Base-by-base conservation (phyloP, 2,888 invertebrate species). In the Morpho helenor region DNA sequence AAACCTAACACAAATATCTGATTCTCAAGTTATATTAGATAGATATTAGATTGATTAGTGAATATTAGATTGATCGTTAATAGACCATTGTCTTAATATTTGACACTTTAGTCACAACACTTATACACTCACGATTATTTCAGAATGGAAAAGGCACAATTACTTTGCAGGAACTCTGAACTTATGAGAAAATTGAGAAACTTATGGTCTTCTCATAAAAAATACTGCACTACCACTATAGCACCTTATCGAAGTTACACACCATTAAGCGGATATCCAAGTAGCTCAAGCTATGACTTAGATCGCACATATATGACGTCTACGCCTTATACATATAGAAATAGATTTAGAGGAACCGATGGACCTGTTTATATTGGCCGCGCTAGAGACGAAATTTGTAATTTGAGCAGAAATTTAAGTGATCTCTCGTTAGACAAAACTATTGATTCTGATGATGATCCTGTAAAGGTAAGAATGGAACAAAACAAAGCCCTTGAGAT, bases 191-290 rank as follows among this genome's bases (percentile, higher is more conserved):
- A 92, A 79, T 89, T 93, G 69, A 89, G 91, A 75, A 91, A 87
- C 68, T 79, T 93, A 64, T 93, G 93, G 92, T 89, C 84, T 75
- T 92, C 92, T 76, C 92, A 93, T 85, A 93, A 92, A 78, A 91
- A 92, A 69, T 90, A 91, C 76, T 91, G 91, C 85, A 90, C 87
- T 9, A 85, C 83, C 66, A 76, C 79, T 49, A 75, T 84, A 57
- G 76, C 80, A 67, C 84, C 82, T 52, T 78, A 74, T 61, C 71
- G 87, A 72, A 85, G 82, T 64, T 84, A 84, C 71, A 83, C 88
- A 7, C 89, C 88, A 51, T 60, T 86, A 56, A 89, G 88, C 66
- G 87, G 88, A 56, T 90, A 90, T 41, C 87, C 90, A n/a, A 79
- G 84, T 72, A 89, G 89, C 64, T 81, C 83, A 44, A 86, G 84